Base-by-base conservation (phyloP, 1,140 invertebrate species). In the Popillia japonica region DNA sequence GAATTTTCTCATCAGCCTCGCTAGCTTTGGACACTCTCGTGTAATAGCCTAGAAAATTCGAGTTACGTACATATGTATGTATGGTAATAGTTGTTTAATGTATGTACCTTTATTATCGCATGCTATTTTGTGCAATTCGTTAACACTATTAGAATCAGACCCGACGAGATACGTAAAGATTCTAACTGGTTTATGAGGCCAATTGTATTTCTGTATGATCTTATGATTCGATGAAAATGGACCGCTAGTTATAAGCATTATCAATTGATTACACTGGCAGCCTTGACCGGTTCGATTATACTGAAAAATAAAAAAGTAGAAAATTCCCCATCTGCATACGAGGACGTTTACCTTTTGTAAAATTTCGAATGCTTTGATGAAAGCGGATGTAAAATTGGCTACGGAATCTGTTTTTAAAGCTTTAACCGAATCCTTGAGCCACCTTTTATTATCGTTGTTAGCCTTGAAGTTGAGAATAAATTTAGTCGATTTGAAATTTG, bases 91-190 rank as follows among this genome's bases (percentile, higher is more conserved):
- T n/a, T n/a, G n/a, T n/a, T n/a, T n/a, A n/a, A n/a, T 48, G 55
- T 6, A 77, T 27, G 80, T 87, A 95, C 97, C 98, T 93, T 98
- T 98, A 88, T 99, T 99, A 20, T 90, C 92, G 89, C 98, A 99
- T 9, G 98, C 98, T 92, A 99, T 98, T 88, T 94, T 95, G 79
- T 94, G 92, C 82, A 99, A 93, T 84, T 98, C 94, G 59, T 91
- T 89, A 72, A 92, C 93, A 83, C 96, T 94, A 7, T 93, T 92
- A 0, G 95, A 93, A 86, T 99, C 98, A 74, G 95, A 93, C 0
- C 98, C 98, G 48, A 99, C 94, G 4, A 99, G 89, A 89, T 98
- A 99, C 0, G 98, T 98, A 85, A 99, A 99, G 41, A 99, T 93
- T 80, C 99, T 90, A 2, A 99, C 96, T 68, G 96, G 93, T 90